Evolutionary conservation across 2,888 invertebrate species (phyloP), one percentile per base, ranked within the genome.

Genomic region (Eremobia ochroleuca): DNA sequence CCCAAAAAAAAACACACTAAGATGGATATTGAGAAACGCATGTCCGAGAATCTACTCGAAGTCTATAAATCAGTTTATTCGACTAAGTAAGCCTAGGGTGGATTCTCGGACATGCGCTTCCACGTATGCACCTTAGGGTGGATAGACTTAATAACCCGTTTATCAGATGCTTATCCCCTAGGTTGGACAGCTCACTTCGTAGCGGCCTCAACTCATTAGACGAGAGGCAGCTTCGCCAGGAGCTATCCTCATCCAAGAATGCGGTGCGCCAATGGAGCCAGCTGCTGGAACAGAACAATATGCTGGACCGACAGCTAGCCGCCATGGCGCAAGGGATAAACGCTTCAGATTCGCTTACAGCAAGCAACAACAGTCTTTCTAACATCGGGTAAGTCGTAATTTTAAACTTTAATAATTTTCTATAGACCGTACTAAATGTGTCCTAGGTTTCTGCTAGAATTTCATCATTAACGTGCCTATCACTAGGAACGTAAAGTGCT

Each of bases 201-300:
- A 97, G 97, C 85, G 97, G 97, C 64, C 92, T 97, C 59, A 97
- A 97, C 89, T 97, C 97, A 1, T 85, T 97, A 75, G 97, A 97
- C 90, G 97, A 97, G 90, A 92, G 94, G 84, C 97, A 97, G 85
- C 92, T 97, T 8, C 95, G 93, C 0, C 96, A 96, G 79, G 97
- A 97, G 89, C 89, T 97, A 28, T 94, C 96, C 0, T 95, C 95
- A 4, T 96, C 97, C 0, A 95, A 95, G 86, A 92, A 94, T 59
- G 95, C 96, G 15, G 94, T 96, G 66, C 94, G 96, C 8, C 97
- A 97, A 88, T 97, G 96, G 96, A 97, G 96, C 89, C 96, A 97
- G 84, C 90, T 97, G 82, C 89, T 97, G 83, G 96, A 96, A 87
- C 96, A 96, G 91, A 97, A 95, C 90, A 95, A 94, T 87, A 82